A percentile compares a stretch with the other conserved stretches of the same genome.
Evolutionary conservation across 2,113 vertebrate species (phyloP).

Genomic region (Grus americana): DNA sequence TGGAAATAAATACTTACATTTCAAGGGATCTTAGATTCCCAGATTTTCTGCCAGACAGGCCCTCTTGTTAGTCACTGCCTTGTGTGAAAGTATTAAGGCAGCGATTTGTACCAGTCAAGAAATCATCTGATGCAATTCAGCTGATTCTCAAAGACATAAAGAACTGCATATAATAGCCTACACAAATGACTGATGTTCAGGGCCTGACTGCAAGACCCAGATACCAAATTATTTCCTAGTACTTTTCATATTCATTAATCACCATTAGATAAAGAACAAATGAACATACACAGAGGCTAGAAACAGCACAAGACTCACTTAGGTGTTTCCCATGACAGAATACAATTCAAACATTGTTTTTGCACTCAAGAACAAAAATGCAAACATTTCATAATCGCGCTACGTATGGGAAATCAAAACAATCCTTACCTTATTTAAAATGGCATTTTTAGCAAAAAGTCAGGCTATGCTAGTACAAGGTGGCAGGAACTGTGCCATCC

Average conservation of each 20-base stretch:
- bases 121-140: not conserved
- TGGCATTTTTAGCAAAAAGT: constrained; percentile 23
- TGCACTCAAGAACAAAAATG: constrained; percentile 28
- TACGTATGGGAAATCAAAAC: not conserved
- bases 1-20: not conserved
- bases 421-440: constrained; percentile 48
- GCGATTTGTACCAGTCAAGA: not conserved
- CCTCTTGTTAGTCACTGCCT: not conserved
- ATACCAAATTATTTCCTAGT: not conserved
- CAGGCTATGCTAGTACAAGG: constrained; percentile 51
- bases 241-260: constrained; percentile 12
- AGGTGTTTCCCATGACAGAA: constrained; percentile 7
- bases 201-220: not conserved
- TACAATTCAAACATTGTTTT: constrained; percentile 38
- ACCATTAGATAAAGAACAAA: not conserved
- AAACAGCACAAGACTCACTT: not conserved
- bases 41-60: not conserved
- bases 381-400: constrained; percentile 45
- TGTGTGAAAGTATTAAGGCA: not conserved
- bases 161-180: not conserved
- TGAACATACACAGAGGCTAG: not conserved
- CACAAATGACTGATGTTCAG: not conserved
- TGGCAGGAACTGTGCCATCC: constrained; percentile 55
- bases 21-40: not conserved
- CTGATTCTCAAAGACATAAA: not conserved